Base-by-base conservation (phyloP, 2,888 invertebrate species). In the Melanotus villosus region DNA sequence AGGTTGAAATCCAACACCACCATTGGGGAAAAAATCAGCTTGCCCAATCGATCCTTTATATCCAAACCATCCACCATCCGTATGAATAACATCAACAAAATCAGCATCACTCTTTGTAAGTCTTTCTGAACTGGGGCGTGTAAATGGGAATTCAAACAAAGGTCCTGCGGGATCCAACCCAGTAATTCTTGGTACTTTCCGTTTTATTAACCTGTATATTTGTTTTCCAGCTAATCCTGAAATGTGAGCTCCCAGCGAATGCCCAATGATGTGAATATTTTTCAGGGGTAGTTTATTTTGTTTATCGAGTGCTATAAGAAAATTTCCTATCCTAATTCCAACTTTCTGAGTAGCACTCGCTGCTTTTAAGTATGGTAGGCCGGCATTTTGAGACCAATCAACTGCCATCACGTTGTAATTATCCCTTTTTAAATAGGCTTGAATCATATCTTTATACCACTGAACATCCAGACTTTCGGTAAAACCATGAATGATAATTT, bases 31-130 rank as follows among this genome's bases (percentile, higher is more conserved):
- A 80, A 90, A 89, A 75, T 90, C 90, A 0, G 85, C 84, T 68
- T 75, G 0, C 87, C 86, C 23, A 85, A 82, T 0, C 84, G 86
- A 0, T 87, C 0, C 88, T 79, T 65, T 79, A 78, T 71, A 80
- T 62, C 68, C 89, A 9, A 88, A 79, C 0, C 85, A 86, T 1
- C 89, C 89, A 41, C 87, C 87, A 71, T 89, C 89, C 5, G 90
- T 90, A 78, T 90, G 90, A 71, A 89, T 86, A 0, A 88, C 86
- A 79, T 90, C 90, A 0, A 90, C 90, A 75, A 89, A 88, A 2
- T 85, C 80, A 0, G 88, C 90, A 16, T 90, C 88, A 1, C 86
- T 86, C 32, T 86, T 85, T 66, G 88, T 84, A 0, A 90, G 81
- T 68, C 89, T 86, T 38, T 87, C 83, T 26, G 4, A 3, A 16